Evolutionary conservation across 2,797 vertebrate genomes (phyloP).

Genomic region (Schizothorax lantsangensis): DNA sequence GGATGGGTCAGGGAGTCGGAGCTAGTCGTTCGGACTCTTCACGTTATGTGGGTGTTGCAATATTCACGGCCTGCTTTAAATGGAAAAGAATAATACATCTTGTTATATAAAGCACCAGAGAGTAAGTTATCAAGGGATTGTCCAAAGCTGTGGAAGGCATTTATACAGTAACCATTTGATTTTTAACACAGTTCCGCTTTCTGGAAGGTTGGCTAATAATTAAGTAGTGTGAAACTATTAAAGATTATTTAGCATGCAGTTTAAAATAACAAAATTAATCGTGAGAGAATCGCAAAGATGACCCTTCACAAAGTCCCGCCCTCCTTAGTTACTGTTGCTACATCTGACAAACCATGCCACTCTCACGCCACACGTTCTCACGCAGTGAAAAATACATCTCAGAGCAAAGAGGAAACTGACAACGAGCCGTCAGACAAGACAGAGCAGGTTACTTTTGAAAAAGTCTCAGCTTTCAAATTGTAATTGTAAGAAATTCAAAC

Average conservation of each 20-base stretch:
- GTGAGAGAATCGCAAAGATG: not conserved
- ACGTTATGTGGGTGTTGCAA: not conserved
- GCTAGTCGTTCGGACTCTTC: not conserved
- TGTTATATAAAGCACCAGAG: conserved; percentile 11
- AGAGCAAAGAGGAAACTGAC: not conserved
- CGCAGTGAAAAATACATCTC: not conserved
- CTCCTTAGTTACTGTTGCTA: not conserved
- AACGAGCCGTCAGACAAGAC: not conserved
- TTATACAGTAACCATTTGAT: not conserved
- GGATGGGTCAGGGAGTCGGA: not conserved
- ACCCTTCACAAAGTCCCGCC: not conserved
- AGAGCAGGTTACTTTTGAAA: not conserved
- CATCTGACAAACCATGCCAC: not conserved
- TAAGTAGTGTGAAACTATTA: not conserved
- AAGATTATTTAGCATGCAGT: not conserved
- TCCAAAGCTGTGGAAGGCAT: conserved; percentile 8
- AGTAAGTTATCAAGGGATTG: not conserved
- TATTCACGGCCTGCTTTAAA: not conserved
- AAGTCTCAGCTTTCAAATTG: no score
- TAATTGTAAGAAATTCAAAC: not conserved
- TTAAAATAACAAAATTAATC: not conserved
- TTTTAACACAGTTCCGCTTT: not conserved
- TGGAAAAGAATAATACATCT: not conserved
- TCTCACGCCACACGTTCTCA: not conserved
- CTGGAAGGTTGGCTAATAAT: not conserved